phyloP scores from a whole-genome alignment of 2,888 invertebrate genomes.

The Ganaspis brasiliensis region DNA sequence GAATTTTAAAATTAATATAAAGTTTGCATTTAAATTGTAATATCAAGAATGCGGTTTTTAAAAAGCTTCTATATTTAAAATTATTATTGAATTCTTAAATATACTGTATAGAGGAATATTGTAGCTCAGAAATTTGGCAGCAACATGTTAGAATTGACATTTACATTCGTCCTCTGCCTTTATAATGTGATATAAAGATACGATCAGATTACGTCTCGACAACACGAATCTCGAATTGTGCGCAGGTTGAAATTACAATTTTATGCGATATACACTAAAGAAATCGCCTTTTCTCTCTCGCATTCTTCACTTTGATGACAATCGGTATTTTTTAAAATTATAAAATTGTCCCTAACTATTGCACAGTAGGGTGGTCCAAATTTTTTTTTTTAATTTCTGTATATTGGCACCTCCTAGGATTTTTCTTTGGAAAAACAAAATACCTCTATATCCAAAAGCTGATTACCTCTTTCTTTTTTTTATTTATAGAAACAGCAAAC shows the following conservation, averaged over 20 bases:
- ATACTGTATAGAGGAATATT: slow-evolving; percentile 21
- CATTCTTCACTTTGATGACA: slow-evolving; percentile 16
- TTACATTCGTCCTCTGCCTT: slow-evolving; percentile 41
- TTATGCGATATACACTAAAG: slow-evolving; percentile 27
- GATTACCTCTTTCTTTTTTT: no score
- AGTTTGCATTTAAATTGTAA: no score
- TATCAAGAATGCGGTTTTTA: neutral
- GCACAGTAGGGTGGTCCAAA: no score
- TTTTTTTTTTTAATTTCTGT: no score
- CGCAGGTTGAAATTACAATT: slow-evolving; percentile 27
- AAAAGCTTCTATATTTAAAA: neutral
- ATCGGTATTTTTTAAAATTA: no score
- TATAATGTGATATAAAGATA: slow-evolving; percentile 41
- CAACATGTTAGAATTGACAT: slow-evolving; percentile 43
- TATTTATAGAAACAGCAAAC: no score
- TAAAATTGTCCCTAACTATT: no score
- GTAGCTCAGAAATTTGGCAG: slow-evolving; percentile 40
- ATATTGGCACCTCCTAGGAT: no score
- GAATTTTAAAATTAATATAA: no score
- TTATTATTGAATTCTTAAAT: slow-evolving; percentile 17
- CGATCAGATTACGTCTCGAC: slow-evolving; percentile 41
- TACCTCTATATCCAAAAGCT: no score
- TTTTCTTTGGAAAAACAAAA: no score
- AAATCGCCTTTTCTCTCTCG: slow-evolving; percentile 6
- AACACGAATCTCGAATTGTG: slow-evolving; percentile 30